Evolutionary conservation across 2,797 vertebrate species (phyloP).

Genomic region (Ispidina lecontei): DNA sequence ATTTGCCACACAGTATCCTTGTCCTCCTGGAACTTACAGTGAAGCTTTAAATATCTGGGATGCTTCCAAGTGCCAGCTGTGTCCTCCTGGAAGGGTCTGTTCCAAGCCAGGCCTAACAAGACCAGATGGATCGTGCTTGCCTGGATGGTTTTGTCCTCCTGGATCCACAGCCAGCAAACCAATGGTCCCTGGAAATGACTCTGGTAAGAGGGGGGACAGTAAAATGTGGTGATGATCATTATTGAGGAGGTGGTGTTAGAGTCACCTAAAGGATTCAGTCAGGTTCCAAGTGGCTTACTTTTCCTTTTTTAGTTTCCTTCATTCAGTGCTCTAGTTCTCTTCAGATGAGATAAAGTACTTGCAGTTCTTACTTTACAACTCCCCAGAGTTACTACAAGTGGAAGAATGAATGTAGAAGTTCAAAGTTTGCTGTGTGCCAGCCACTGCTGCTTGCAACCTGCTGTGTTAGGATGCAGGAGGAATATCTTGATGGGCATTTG

Average conservation of each 20-base stretch:
- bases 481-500: not conserved
- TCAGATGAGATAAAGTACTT: not conserved
- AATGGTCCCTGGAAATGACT: conserved; percentile 22
- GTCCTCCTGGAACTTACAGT: conserved; percentile 88
- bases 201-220: not conserved
- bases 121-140: conserved; percentile 71
- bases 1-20: conserved; percentile 81
- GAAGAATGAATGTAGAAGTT: not conserved
- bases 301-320: not conserved
- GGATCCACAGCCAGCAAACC: conserved; percentile 69
- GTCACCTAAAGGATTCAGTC: not conserved
- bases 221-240: not conserved
- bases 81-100: conserved; percentile 86
- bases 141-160: conserved; percentile 76
- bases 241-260: not conserved
- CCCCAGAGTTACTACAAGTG: not conserved
- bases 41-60: conserved; percentile 69
- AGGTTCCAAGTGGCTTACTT: not conserved
- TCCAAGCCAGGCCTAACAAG: conserved; percentile 69
- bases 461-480: not conserved
- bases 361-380: not conserved
- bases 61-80: conserved; percentile 81
- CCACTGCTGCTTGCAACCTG: not conserved
- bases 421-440: not conserved
- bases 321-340: not conserved